Conservation (phyloP, 2,113 vertebrate species). For the Stercorarius parasiticus region DNA sequence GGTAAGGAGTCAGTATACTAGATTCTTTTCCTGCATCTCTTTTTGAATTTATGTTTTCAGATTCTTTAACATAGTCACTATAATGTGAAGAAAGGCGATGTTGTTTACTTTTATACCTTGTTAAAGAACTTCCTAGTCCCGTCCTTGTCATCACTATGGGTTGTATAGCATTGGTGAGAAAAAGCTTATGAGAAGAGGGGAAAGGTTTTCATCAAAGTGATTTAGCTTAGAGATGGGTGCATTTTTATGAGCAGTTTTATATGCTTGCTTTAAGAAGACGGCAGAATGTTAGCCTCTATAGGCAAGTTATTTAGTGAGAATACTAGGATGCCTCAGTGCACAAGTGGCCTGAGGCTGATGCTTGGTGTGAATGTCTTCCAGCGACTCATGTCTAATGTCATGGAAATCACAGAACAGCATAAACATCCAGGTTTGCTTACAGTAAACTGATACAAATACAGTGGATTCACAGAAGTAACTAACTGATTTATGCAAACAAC, state of each 20-base stretch:
- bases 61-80: not conserved
- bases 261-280: not conserved
- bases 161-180: not conserved
- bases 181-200: not conserved
- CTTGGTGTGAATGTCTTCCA: not conserved
- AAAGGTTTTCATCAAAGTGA: not conserved
- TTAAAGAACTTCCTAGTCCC: not conserved
- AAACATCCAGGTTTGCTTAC: not conserved
- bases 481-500: not conserved
- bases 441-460: not conserved
- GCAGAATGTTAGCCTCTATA: not conserved
- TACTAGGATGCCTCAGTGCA: not conserved
- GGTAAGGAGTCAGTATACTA: not conserved
- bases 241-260: not conserved
- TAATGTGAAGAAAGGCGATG: not conserved
- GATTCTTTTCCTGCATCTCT: not conserved
- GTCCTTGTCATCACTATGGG: not conserved
- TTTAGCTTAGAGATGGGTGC: not conserved
- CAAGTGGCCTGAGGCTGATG: not conserved
- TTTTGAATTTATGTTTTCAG: not conserved
- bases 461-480: not conserved
- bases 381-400: accelerated
- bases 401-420: not conserved
- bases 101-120: not conserved
- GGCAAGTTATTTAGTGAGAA: not conserved